Conservation (phyloP, 1,140 invertebrate genomes). For the Tetramorium alpestre region DNA sequence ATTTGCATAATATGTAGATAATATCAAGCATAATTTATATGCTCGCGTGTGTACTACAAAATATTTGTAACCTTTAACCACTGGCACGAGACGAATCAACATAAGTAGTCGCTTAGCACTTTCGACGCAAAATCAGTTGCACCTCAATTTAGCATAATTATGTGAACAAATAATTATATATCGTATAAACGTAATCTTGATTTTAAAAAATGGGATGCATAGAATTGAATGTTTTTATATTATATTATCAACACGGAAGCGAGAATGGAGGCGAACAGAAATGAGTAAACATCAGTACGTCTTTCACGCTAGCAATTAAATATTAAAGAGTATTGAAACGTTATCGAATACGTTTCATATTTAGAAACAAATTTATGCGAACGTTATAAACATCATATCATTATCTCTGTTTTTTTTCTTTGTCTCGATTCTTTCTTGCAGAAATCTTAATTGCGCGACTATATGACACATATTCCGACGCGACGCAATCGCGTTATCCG, state of each 20-base stretch:
- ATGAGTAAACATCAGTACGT: neutral
- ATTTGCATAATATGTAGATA: constrained; percentile 42
- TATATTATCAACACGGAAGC: neutral
- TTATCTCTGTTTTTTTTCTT: neutral
- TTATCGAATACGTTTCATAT: neutral
- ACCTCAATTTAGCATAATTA: constrained; percentile 11
- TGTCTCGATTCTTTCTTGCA: neutral
- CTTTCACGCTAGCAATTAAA: neutral
- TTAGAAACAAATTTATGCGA: constrained; percentile 4
- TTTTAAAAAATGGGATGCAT: neutral
- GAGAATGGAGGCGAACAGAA: neutral
- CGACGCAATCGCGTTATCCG: neutral
- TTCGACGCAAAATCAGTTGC: constrained; percentile 26
- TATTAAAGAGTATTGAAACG: neutral
- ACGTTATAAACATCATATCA: neutral
- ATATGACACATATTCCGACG: constrained; percentile 20
- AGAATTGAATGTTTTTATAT: neutral
- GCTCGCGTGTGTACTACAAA: constrained; percentile 24
- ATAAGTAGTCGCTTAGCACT: constrained; percentile 24
- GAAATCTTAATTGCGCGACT: neutral
- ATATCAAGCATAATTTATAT: neutral
- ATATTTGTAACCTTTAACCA: constrained; percentile 23
- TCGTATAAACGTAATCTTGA: neutral
- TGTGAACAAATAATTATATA: constrained; percentile 2
- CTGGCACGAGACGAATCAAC: neutral